Evolutionary conservation across 2,113 vertebrate species (phyloP).

Genomic region (Regulus satrapa): DNA sequence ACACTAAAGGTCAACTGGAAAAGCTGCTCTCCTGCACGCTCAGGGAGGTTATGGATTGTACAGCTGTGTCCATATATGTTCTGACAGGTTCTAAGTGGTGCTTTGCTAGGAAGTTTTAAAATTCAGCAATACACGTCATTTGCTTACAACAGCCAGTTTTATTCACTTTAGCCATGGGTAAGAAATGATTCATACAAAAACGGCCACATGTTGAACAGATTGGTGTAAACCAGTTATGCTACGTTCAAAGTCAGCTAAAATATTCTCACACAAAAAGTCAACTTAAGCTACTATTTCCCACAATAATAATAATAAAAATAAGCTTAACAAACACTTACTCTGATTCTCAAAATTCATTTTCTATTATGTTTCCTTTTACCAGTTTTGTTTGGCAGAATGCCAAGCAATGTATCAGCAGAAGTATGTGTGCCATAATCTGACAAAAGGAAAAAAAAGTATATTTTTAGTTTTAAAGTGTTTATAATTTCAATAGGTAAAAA

Average conservation of each 20-base stretch:
- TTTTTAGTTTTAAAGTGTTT: slow-evolving; percentile 50
- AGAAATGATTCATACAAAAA: slow-evolving; percentile 58
- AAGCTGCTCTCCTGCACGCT: not conserved
- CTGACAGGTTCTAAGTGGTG: slow-evolving; percentile 50
- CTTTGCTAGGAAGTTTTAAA: slow-evolving; percentile 37
- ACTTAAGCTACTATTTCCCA: slow-evolving; percentile 45
- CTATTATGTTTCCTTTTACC: slow-evolving; percentile 18
- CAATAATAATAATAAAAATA: slow-evolving; percentile 50
- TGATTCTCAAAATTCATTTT: slow-evolving; percentile 31
- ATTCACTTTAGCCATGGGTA: slow-evolving; percentile 7
- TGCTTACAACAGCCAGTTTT: slow-evolving; percentile 62
- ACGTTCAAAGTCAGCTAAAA: slow-evolving; percentile 39
- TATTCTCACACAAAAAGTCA: slow-evolving; percentile 59
- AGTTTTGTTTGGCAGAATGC: not conserved
- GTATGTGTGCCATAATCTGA: not conserved
- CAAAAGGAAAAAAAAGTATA: slow-evolving; percentile 3
- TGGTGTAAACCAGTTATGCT: not conserved
- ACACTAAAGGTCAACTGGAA: slow-evolving; percentile 64
- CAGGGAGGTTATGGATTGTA: not conserved
- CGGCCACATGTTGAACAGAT: slow-evolving; percentile 55
- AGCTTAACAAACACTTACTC: slow-evolving; percentile 42
- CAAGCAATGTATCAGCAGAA: slow-evolving; percentile 29
- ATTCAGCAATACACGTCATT: slow-evolving; percentile 55
- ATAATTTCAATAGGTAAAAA: slow-evolving; percentile 9
- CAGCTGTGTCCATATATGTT: slow-evolving; percentile 38